Conservation (phyloP, 2,888 invertebrate genomes). For the Drosophila merina region DNA sequence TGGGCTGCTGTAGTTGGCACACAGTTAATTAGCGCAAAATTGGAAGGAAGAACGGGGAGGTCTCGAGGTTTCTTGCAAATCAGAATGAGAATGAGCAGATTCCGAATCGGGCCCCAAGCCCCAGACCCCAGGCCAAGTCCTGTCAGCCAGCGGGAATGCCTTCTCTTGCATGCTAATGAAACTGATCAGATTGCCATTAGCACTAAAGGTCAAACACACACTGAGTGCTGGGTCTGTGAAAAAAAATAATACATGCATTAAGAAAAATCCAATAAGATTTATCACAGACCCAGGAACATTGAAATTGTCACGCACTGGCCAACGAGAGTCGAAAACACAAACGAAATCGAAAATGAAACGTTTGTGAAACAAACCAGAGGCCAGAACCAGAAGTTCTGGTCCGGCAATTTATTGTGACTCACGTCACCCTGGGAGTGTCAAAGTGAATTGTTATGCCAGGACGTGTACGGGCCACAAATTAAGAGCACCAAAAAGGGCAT, state of each 20-base stretch:
- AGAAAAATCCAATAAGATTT: slow-evolving; percentile 65
- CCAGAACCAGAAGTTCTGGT: slow-evolving; percentile 7
- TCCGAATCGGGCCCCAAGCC: slow-evolving; percentile 6
- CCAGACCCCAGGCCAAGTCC: slow-evolving; percentile 1
- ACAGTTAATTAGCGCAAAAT: slow-evolving; percentile 77
- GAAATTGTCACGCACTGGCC: slow-evolving; percentile 64
- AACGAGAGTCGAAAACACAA: slow-evolving; percentile 4
- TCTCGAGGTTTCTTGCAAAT: not conserved
- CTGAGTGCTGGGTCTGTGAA: not conserved
- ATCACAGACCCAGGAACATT: slow-evolving; percentile 47
- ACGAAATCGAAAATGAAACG: slow-evolving; percentile 62
- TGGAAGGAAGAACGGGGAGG: slow-evolving; percentile 35
- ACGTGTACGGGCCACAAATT: slow-evolving; percentile 67
- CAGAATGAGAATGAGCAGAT: slow-evolving; percentile 22
- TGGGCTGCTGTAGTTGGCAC: slow-evolving; percentile 63
- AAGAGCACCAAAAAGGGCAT: slow-evolving; percentile 32
- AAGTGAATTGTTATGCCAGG: slow-evolving; percentile 62
- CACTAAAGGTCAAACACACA: slow-evolving; percentile 55
- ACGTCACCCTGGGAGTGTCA: slow-evolving; percentile 47
- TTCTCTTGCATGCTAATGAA: slow-evolving; percentile 70
- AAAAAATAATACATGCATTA: slow-evolving; percentile 64
- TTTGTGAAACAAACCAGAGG: slow-evolving; percentile 38
- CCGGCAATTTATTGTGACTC: slow-evolving; percentile 39
- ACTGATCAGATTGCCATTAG: slow-evolving; percentile 69
- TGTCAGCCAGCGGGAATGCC: slow-evolving; percentile 6